Evolutionary conservation across 2,797 vertebrate species (phyloP), one percentile per base, ranked within the genome.

Genomic region (Anguilla marmorata): DNA sequence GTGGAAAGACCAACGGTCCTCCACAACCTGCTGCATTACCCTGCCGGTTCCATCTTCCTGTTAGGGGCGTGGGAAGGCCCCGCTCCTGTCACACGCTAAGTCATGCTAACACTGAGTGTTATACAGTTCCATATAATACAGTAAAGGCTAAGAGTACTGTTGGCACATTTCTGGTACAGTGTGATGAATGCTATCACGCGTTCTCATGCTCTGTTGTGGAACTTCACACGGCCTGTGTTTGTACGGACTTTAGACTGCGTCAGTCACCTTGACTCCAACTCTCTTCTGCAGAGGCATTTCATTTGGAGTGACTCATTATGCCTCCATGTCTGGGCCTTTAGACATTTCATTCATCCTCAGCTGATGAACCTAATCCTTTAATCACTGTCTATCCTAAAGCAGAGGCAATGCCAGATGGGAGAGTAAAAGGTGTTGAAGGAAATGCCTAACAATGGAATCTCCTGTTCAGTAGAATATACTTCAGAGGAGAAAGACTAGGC

Each of bases 321-420:
- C n/a, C 45, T 41, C n/a, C 30, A 45, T n/a, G 21, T n/a, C 79
- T 45, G 19, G 79, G 41, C 76, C 45, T 37, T 82, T n/a, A 24
- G 7, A 21, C 1, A 24, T 21, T 0, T 82, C 45, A 1, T 50
- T 82, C 21, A 48, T 1, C 79, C 19, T 82, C 79, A n/a, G 79
- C 79, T 48, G 27, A 82, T 50, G 41, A 12, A 24, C 41, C 41
- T 82, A 82, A 82, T 21, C 79, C 79, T 82, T 82, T 82, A 82
- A 82, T 82, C 79, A 8, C 79, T 50, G 79, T 82, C 45, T 82
- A 5, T 82, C 79, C 79, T n/a, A 7, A 63, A 82, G 79, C 79
- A 8, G 19, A 82, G 79, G 19, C n/a, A 50, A 82, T 82, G 79
- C 21, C 45, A 82, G 41, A 21, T 50, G 21, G 79, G 41, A 50